A percentile compares a stretch with the other conserved stretches of the same genome.
These are phyloP conservation scores for Centroberyx gerrardi DNA, from an alignment of 2,797 vertebrate species.

Conservation along the genomic window DNA sequence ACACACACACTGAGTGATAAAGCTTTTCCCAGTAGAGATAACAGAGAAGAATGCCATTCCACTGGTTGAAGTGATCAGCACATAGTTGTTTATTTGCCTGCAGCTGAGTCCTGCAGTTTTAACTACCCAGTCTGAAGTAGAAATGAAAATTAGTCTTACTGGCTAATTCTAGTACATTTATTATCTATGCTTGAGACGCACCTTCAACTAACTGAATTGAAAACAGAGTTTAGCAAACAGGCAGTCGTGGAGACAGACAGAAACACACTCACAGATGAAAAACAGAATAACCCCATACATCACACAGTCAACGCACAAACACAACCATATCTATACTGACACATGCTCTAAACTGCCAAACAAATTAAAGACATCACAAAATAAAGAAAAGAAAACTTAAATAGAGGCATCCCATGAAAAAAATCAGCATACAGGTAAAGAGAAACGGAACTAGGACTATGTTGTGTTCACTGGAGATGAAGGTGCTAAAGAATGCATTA, in stretches of 20 bases:
- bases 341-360: background rate
- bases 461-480: conserved; percentile 16
- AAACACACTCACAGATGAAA: background rate
- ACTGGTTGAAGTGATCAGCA: background rate
- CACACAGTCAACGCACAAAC: background rate
- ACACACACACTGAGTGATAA: background rate
- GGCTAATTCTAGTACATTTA: conserved; percentile 23
- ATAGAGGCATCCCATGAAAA: conserved; percentile 24
- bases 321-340: conserved; percentile 2
- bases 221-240: conserved; percentile 44
- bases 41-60: background rate
- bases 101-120: conserved; percentile 21
- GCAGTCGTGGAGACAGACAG: conserved; percentile 3
- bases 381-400: background rate
- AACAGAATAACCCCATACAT: background rate
- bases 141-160: conserved; percentile 14
- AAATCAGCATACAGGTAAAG: conserved; percentile 7
- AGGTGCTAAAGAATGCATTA: conserved; percentile 12
- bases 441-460: conserved; percentile 22
- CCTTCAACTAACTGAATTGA: conserved; percentile 32
- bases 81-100: conserved; percentile 46
- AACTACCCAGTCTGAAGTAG: background rate
- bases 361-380: conserved; percentile 3
- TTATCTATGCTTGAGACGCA: conserved; percentile 13
- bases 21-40: background rate